A percentile compares a stretch with the other conserved stretches of the same genome.
Conservation (phyloP, 2,888 invertebrate genomes). For the Lycocerus yunnanus region DNA sequence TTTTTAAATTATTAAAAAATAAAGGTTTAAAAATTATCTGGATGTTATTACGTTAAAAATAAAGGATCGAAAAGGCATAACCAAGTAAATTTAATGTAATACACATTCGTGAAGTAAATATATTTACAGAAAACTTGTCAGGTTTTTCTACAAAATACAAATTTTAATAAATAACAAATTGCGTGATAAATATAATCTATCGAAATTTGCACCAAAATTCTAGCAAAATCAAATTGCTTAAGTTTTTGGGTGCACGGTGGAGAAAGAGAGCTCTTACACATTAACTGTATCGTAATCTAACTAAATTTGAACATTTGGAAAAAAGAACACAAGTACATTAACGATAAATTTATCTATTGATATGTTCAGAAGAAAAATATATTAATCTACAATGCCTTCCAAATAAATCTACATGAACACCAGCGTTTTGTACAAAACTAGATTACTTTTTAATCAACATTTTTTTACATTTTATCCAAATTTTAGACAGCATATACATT, state of each 20-base stretch:
- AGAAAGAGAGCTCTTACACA: slow-evolving; percentile 47
- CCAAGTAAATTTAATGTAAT: slow-evolving; percentile 46
- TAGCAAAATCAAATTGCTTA: slow-evolving; percentile 29
- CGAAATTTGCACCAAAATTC: slow-evolving; percentile 42
- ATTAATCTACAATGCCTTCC: slow-evolving; percentile 38
- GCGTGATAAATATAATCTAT: slow-evolving; percentile 46
- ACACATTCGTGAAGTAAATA: slow-evolving; percentile 54
- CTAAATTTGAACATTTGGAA: slow-evolving; percentile 2
- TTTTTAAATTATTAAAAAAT: no score
- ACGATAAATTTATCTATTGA: slow-evolving; percentile 32
- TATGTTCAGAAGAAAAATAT: slow-evolving; percentile 42
- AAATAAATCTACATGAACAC: slow-evolving; percentile 37
- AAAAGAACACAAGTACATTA: neutral
- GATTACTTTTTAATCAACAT: slow-evolving; percentile 26
- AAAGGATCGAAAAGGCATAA: neutral
- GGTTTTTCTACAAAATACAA: slow-evolving; percentile 53
- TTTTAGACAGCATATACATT: slow-evolving; percentile 24
- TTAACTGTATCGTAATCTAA: slow-evolving; percentile 22
- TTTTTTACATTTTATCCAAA: slow-evolving; percentile 27
- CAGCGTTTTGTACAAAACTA: slow-evolving; percentile 34
- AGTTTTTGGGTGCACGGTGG: slow-evolving; percentile 27
- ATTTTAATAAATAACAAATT: slow-evolving; percentile 53
- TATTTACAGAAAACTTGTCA: slow-evolving; percentile 55
- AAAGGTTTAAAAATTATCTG: no score
- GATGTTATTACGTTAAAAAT: no score